phyloP scores from a whole-genome alignment of 2,888 invertebrate species.

The Ceriagrion tenellum region DNA sequence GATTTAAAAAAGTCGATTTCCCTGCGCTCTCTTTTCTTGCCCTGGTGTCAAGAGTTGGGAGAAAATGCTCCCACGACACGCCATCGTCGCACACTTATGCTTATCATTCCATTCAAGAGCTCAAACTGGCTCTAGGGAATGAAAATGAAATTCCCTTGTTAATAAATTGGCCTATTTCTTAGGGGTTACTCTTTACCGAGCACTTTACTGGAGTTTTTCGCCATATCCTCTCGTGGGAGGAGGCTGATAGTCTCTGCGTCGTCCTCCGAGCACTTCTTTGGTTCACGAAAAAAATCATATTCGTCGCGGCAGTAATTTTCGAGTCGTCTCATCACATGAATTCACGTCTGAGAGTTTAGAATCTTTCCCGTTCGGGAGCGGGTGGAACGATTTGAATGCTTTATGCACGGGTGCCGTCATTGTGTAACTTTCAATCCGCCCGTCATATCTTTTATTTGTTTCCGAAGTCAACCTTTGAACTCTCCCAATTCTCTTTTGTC shows the following conservation, averaged over 20 bases:
- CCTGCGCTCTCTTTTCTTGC: too few species aligned
- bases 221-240: too few species aligned
- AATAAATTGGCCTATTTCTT: neutral
- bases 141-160: neutral
- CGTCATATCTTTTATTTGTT: conserved; percentile 7
- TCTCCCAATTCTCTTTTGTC: conserved; percentile 30
- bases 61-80: neutral
- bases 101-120: neutral
- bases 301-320: neutral
- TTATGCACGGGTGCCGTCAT: neutral
- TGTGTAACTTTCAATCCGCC: neutral
- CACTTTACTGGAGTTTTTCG: too few species aligned
- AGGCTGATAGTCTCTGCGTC: too few species aligned
- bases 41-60: too few species aligned
- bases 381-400: neutral
- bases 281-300: neutral
- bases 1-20: too few species aligned
- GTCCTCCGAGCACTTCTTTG: neutral
- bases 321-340: too few species aligned
- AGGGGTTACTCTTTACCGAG: too few species aligned
- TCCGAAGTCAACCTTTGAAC: neutral
- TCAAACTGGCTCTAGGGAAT: neutral
- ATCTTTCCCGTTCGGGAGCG: neutral
- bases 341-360: neutral
- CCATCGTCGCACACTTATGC: neutral